Conservation (phyloP, 2,888 invertebrate genomes). For the Scaptomyza parva region DNA sequence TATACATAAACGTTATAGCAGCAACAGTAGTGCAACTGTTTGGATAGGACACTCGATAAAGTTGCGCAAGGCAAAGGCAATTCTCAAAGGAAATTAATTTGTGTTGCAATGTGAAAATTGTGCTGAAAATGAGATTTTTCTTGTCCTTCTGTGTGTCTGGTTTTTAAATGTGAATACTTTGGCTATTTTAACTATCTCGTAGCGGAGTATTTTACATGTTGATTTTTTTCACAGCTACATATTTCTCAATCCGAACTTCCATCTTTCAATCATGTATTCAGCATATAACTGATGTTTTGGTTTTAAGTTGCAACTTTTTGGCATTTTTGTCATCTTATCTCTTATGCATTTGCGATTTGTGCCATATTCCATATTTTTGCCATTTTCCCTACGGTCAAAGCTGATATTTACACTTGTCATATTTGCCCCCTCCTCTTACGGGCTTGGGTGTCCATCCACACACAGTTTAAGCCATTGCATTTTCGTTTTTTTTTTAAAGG, state of each 20-base stretch:
- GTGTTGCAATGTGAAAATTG: slow-evolving; percentile 75
- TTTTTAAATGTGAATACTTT: slow-evolving; percentile 29
- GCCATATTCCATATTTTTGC: neutral
- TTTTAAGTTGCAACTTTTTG: neutral
- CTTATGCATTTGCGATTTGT: slow-evolving; percentile 1
- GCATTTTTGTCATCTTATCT: neutral
- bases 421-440: slow-evolving; percentile 29
- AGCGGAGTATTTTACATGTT: neutral
- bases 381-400: slow-evolving; percentile 5
- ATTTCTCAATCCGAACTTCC: neutral
- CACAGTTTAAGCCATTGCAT: slow-evolving; percentile 36
- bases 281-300: neutral
- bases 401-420: slow-evolving; percentile 40
- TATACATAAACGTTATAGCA: slow-evolving; percentile 65
- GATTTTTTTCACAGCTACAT: neutral
- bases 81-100: slow-evolving; percentile 77
- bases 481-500: slow-evolving; percentile 38
- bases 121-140: slow-evolving; percentile 67
- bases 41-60: slow-evolving; percentile 69
- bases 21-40: slow-evolving; percentile 28
- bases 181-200: slow-evolving; percentile 17
- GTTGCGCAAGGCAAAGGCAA: slow-evolving; percentile 67
- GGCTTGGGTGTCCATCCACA: slow-evolving; percentile 9
- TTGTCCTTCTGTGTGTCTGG: slow-evolving; percentile 15
- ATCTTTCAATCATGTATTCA: neutral